A percentile compares a stretch with the other conserved stretches of the same genome.
Evolutionary conservation across 2,797 vertebrate species (phyloP).

Genomic region (Podargus strigoides): DNA sequence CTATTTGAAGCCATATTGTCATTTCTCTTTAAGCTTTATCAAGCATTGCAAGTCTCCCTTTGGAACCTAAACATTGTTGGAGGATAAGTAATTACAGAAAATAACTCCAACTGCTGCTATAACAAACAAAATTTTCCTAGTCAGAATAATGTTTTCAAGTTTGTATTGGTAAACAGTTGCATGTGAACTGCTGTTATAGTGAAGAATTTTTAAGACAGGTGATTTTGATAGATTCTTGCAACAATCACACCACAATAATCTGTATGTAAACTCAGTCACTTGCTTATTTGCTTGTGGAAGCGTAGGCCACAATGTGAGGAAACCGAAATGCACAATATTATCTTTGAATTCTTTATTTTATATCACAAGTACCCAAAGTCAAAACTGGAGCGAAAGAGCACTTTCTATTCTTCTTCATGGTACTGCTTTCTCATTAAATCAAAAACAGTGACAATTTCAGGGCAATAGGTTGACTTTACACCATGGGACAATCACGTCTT

Average conservation of each 20-base stretch:
- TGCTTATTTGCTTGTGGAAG: neutral
- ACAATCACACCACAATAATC: neutral
- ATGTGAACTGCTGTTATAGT: neutral
- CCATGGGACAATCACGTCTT: neutral
- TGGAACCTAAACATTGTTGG: neutral
- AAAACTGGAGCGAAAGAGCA: neutral
- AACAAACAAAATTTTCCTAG: neutral
- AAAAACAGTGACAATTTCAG: neutral
- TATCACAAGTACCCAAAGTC: neutral
- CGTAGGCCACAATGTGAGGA: neutral
- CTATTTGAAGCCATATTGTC: neutral
- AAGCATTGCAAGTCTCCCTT: neutral
- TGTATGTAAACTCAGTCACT: neutral
- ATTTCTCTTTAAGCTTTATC: slow-evolving; percentile 17
- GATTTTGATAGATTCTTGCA: neutral
- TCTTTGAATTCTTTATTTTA: neutral
- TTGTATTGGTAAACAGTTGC: neutral
- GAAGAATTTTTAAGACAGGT: neutral
- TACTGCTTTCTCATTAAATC: neutral
- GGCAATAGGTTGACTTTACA: neutral
- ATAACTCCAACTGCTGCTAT: neutral
- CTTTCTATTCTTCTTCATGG: neutral
- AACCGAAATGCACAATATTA: neutral
- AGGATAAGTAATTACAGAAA: slow-evolving; percentile 24
- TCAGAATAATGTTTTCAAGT: neutral